phyloP scores from a whole-genome alignment of 2,888 invertebrate species.

The Ommatoiulus sabulosus region DNA sequence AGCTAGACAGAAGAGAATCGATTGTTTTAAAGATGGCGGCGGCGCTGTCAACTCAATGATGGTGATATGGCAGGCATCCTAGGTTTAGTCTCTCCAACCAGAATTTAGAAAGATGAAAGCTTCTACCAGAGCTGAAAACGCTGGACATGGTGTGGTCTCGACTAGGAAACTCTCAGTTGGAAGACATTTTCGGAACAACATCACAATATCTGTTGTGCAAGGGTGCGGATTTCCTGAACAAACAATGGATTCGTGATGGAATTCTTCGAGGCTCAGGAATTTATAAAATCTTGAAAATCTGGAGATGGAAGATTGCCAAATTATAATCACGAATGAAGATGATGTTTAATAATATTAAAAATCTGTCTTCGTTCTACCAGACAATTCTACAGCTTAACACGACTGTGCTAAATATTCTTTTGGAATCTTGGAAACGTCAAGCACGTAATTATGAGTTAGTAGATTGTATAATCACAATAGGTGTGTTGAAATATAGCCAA shows the following conservation, averaged over 20 bases:
- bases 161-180: background rate
- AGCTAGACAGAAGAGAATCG: background rate
- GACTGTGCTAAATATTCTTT: too few species aligned
- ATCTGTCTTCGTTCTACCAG: too few species aligned
- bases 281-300: too few species aligned
- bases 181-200: background rate
- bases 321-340: too few species aligned
- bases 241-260: background rate
- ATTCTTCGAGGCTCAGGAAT: too few species aligned
- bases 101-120: background rate
- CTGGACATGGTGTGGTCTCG: background rate
- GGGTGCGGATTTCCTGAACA: background rate
- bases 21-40: slow-evolving; percentile 3
- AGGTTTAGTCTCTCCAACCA: background rate
- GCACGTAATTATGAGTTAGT: too few species aligned
- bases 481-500: background rate
- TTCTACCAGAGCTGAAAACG: background rate
- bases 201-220: background rate
- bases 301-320: too few species aligned
- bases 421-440: too few species aligned
- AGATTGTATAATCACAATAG: too few species aligned
- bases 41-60: background rate
- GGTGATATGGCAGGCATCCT: slow-evolving; percentile 25
- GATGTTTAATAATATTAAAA: too few species aligned
- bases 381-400: too few species aligned